Evolutionary conservation across 2,113 vertebrate genomes (phyloP).

Genomic region (Turdus rufiventris): DNA sequence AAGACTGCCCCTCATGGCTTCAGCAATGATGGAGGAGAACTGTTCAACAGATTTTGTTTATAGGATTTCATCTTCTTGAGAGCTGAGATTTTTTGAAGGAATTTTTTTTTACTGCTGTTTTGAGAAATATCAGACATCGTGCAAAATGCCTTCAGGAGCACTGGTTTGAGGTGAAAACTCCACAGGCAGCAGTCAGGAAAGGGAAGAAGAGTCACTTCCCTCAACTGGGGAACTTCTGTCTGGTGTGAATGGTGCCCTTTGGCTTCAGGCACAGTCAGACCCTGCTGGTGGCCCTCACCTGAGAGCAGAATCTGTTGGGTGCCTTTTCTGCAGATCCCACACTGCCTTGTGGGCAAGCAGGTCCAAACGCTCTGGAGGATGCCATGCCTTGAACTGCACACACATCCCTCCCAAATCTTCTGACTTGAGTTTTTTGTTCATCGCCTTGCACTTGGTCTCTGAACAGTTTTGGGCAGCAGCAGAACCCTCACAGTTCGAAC

Average conservation of each 20-base stretch:
- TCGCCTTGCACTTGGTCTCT: rapidly evolving
- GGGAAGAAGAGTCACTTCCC: background rate
- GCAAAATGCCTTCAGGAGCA: background rate
- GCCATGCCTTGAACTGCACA: background rate
- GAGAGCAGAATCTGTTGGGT: rapidly evolving
- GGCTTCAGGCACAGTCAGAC: background rate
- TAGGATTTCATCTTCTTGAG: background rate
- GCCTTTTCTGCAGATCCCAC: background rate
- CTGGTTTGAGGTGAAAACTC: background rate
- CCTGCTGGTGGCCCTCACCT: background rate
- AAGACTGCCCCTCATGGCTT: background rate
- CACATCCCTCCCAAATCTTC: background rate
- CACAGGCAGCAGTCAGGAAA: rapidly evolving
- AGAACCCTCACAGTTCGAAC: background rate
- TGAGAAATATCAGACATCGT: background rate
- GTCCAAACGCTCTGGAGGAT: background rate
- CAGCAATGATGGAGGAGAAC: background rate
- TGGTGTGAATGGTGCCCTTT: background rate
- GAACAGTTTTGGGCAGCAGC: background rate
- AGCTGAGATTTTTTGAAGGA: background rate
- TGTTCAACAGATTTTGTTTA: background rate
- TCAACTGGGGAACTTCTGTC: background rate
- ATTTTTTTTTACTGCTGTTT: background rate
- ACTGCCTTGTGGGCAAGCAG: background rate
- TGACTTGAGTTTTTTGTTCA: background rate